Conservation (phyloP, 2,888 invertebrate genomes). For the Aspidiotus destructor region DNA sequence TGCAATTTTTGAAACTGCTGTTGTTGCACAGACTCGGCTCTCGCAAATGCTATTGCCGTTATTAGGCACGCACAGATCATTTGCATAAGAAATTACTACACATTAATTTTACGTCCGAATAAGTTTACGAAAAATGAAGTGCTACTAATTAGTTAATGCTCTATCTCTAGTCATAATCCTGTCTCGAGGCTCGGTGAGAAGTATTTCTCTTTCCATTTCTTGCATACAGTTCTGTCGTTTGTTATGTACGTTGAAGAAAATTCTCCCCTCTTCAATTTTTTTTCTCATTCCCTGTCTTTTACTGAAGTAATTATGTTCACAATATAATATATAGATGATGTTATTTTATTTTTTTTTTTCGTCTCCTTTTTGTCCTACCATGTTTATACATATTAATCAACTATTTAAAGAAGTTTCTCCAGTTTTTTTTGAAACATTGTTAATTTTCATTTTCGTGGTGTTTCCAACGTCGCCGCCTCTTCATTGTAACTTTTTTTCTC, state of each 20-base stretch:
- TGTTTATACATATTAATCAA: conserved; percentile 28
- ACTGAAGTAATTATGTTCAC: conserved; percentile 19
- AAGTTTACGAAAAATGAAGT: conserved; percentile 29
- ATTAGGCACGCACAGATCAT: conserved; percentile 30
- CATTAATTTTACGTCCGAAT: conserved; percentile 29
- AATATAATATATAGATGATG: conserved; percentile 22
- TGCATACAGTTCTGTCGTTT: neutral
- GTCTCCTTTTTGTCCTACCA: conserved; percentile 14
- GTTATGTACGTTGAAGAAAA: neutral
- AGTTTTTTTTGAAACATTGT: too few relatives aligned
- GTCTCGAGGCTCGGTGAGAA: neutral
- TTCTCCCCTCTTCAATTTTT: neutral
- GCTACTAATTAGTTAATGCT: conserved; percentile 30
- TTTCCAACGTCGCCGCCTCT: too few relatives aligned
- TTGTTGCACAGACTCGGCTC: neutral
- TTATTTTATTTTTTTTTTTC: too few relatives aligned
- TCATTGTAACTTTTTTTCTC: too few relatives aligned
- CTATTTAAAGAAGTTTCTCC: conserved; percentile 17
- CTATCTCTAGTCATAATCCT: conserved; percentile 3
- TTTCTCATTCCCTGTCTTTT: neutral
- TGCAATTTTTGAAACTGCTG: neutral
- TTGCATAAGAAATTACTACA: conserved; percentile 31
- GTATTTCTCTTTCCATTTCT: neutral
- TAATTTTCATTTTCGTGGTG: too few relatives aligned
- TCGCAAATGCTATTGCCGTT: conserved; percentile 8